phyloP scores from a whole-genome alignment of 2,113 vertebrate species.

The Tinamus guttatus region DNA sequence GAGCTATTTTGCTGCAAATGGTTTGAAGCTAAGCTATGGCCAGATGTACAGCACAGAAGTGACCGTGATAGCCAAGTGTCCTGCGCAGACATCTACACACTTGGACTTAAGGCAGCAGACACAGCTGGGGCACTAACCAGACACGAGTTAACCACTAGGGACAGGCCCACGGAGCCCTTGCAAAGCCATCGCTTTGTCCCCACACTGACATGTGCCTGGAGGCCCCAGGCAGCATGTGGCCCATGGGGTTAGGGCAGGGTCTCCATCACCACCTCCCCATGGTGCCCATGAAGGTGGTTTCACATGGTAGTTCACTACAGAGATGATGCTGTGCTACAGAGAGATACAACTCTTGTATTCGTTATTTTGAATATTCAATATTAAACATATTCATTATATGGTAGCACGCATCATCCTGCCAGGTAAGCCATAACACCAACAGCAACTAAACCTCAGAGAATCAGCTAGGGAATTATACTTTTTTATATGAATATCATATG shows the following conservation, averaged over 20 bases:
- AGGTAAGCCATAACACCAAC: neutral
- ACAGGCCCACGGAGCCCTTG: neutral
- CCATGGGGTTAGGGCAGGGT: neutral
- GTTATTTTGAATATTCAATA: no score
- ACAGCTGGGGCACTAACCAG: neutral
- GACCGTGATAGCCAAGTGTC: rapidly evolving
- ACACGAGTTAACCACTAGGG: rapidly evolving
- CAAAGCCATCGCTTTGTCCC: neutral
- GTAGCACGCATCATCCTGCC: neutral
- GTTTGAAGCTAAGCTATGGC: conserved; percentile 10
- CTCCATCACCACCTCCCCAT: neutral
- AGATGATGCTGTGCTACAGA: no score
- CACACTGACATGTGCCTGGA: rapidly evolving
- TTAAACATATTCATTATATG: no score
- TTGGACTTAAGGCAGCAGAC: neutral
- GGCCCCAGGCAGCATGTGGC: neutral
- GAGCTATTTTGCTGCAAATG: neutral
- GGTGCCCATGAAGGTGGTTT: neutral
- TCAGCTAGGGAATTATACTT: neutral
- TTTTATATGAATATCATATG: neutral
- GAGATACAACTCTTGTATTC: no score
- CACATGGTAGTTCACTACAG: rapidly evolving
- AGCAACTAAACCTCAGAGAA: neutral
- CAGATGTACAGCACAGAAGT: neutral
- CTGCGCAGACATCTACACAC: neutral